These are phyloP conservation scores for Pampusana beccarii DNA, from an alignment of 2,113 vertebrate species.

Conservation along the genomic window DNA sequence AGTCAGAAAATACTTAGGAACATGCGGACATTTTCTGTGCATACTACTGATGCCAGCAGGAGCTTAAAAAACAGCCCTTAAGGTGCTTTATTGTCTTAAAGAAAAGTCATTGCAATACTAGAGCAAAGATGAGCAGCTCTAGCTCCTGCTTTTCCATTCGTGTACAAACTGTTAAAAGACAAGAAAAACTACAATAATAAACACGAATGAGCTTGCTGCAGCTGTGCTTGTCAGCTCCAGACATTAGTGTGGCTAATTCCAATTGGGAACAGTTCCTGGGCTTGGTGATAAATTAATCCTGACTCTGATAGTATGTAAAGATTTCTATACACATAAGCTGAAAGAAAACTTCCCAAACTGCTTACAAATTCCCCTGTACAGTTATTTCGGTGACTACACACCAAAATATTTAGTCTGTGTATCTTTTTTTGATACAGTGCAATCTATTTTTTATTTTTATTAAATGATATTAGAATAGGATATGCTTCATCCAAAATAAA, in stretches of 20 bases:
- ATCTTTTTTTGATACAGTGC: neutral
- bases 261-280: constrained; percentile 61
- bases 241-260: constrained; percentile 64
- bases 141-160: neutral
- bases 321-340: neutral
- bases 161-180: constrained; percentile 30
- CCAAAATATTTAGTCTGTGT: constrained; percentile 44
- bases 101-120: neutral
- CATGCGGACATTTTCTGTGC: neutral
- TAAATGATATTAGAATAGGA: neutral
- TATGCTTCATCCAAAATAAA: neutral
- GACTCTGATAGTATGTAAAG: constrained; percentile 19
- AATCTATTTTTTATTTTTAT: constrained; percentile 17
- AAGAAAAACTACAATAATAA: constrained; percentile 40
- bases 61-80: neutral
- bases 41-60: neutral
- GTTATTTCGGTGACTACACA: constrained; percentile 42
- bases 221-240: constrained; percentile 65
- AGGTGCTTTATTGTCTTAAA: neutral
- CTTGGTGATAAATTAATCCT: constrained; percentile 63
- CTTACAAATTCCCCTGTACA: constrained; percentile 37
- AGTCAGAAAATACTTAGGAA: neutral
- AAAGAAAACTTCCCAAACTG: constrained; percentile 44
- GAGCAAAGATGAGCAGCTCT: neutral
- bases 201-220: constrained; percentile 37